Evolutionary conservation across 2,113 vertebrate species (phyloP).

Genomic region (Cichladusa arquata): DNA sequence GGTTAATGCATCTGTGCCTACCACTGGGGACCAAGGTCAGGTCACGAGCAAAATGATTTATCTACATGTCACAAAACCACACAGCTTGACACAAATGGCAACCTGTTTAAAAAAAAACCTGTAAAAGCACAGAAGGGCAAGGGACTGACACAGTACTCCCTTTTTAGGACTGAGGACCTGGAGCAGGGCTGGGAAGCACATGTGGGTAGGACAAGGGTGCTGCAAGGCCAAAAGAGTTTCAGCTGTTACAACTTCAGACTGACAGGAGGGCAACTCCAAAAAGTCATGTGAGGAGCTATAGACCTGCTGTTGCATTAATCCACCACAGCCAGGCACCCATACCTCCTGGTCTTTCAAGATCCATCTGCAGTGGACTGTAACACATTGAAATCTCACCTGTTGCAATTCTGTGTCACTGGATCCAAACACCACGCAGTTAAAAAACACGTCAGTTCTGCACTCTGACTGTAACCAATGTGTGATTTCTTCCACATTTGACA

Average conservation of each 20-base stretch:
- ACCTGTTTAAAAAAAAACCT: not conserved
- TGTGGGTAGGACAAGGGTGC: not conserved
- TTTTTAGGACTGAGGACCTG: not conserved
- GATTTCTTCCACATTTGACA: conserved; percentile 63
- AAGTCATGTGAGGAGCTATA: not conserved
- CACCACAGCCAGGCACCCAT: not conserved
- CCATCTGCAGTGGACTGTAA: not conserved
- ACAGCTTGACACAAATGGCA: conserved; percentile 36
- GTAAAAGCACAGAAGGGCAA: not conserved
- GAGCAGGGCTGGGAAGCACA: not conserved
- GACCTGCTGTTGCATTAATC: not conserved
- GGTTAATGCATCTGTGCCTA: conserved; percentile 14
- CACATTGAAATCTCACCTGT: not conserved
- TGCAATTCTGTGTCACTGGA: conserved; percentile 43
- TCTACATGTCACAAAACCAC: conserved; percentile 27
- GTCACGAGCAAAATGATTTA: not conserved
- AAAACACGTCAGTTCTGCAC: not conserved
- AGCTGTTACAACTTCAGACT: not conserved
- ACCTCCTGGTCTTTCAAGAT: not conserved
- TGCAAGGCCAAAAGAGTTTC: not conserved
- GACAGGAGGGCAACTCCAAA: not conserved
- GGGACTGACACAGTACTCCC: not conserved
- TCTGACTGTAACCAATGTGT: conserved; percentile 47
- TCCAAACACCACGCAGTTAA: not conserved
- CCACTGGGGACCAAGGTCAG: conserved; percentile 36